Evolutionary conservation across 2,888 invertebrate genomes (phyloP), one percentile per base, ranked within the genome.

Genomic region (Candidula unifasciata): DNA sequence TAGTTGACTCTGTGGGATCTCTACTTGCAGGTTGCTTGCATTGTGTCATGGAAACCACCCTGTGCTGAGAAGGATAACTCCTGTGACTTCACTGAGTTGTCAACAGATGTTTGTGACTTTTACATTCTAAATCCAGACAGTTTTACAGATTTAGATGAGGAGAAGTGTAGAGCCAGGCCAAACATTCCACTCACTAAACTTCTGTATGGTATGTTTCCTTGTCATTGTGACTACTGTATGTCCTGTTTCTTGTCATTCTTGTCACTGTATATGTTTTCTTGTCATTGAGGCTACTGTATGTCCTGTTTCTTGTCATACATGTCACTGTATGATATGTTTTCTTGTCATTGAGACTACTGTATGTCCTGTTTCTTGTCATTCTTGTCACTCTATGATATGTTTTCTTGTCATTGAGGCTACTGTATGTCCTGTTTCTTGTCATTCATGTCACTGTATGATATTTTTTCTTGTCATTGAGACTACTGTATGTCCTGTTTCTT

Each of bases 31-130:
- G 21, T 82, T 68, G 60, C 73, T n/a, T 86, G 86, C 52, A 77
- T 86, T 24, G 33, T 81, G 44, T 83, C 86, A 18, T 86, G 86
- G 85, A 83, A 77, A 60, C 83, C 86, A 6, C 86, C 86, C 2
- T 86, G 86, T 78, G 37, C 80, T 27, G 76, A 80, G 27, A 33
- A 35, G 6, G 64, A 68, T 35, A n/a, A n/a, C 16, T 35, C 66
- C 52, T 86, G 86, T 64, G 71, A 83, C 54, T 76, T 80, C 33
- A 10, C 83, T 35, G 16, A n/a, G 30, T 37, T 33, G 16, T 33
- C 80, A 27, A 30, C 60, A 30, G 68, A 77, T 30, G 76, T 35
- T 2, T 85, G 85, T 73, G 74, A 68, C 21, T 37, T 52, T 16
- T 74, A 54, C 21, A 79, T 85, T n/a, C 30, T 85, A 33, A 80